Conservation (phyloP, 1,140 invertebrate genomes). For the Coenobita brevimanus region DNA sequence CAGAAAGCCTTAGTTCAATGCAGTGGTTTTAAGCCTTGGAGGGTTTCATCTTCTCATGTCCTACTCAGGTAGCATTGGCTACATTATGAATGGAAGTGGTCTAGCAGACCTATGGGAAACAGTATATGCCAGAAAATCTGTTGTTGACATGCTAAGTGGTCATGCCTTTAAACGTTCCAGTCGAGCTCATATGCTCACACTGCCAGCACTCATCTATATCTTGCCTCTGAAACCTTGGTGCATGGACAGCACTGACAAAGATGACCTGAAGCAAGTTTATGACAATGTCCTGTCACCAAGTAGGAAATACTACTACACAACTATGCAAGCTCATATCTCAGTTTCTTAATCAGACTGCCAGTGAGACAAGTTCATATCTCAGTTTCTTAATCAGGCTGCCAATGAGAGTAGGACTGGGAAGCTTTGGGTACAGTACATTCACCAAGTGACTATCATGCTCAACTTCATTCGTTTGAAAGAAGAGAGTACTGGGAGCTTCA, state of each 20-base stretch:
- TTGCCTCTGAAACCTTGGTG: neutral
- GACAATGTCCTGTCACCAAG: too few relatives aligned
- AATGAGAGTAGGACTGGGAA: too few relatives aligned
- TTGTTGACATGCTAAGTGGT: constrained; percentile 18
- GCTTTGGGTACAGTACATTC: neutral
- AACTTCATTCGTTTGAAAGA: constrained; percentile 2
- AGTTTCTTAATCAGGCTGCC: too few relatives aligned
- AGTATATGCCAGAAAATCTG: constrained; percentile 15
- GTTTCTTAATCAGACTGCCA: too few relatives aligned
- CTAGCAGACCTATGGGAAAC: constrained; percentile 1
- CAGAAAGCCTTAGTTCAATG: neutral
- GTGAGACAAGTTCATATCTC: too few relatives aligned
- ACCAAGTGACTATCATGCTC: neutral
- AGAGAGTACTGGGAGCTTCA: constrained; percentile 1
- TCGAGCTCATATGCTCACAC: neutral
- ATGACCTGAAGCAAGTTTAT: neutral
- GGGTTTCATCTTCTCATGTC: neutral
- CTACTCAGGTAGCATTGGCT: neutral
- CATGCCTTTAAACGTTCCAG: neutral
- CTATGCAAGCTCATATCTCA: too few relatives aligned
- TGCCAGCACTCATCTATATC: neutral
- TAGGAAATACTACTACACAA: too few relatives aligned
- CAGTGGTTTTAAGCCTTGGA: neutral
- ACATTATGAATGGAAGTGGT: constrained; percentile 12
- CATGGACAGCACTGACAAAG: neutral